Evolutionary conservation across 2,797 vertebrate genomes (phyloP), one percentile per base, ranked within the genome.

Genomic region (Acanthornis magna): DNA sequence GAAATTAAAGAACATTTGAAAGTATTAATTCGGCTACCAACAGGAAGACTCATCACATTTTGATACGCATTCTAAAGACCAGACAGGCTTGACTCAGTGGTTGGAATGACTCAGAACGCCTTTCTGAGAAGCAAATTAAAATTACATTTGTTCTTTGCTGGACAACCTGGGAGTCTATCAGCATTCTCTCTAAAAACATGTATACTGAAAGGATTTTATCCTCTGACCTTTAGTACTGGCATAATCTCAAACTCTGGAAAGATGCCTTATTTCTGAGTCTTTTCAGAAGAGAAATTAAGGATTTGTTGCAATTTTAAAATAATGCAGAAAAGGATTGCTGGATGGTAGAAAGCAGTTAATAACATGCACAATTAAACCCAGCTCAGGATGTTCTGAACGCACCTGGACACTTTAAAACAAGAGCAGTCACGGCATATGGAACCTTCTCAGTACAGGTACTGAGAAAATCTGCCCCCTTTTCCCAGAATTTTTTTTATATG

Each of bases 61-160:
- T 85, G 38, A 78, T 75, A 72, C 0, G 1, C 61, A 84, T 89
- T 87, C 11, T 73, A 43, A 91, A 91, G 71, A 62, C 77, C 62
- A 95, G 77, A 54, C 55, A 85, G 55, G 47, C 63, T 85, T 95
- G 86, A 93, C 71, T 95, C 71, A 92, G 78, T 45, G 76, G 57
- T 0, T 73, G 29, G 20, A 89, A 91, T 93, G 78, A 95, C 67
- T 95, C 94, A 93, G 54, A 93, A 87, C 18, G 51, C 66, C 16
- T 43, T 85, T 67, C 70, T 76, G n/a, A 85, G 55, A 25, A 81
- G 47, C 36, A 58, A 84, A 89, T n/a, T 38, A 73, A 89, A 94
- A 88, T 48, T 47, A 38, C 6, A 45, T 60, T 87, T 89, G 62
- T 48, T 90, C 32, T 90, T 58, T 76, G 40, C 48, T 72, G 48